Base-by-base conservation (phyloP, 2,113 vertebrate genomes). In the Atractosteus spatula region DNA sequence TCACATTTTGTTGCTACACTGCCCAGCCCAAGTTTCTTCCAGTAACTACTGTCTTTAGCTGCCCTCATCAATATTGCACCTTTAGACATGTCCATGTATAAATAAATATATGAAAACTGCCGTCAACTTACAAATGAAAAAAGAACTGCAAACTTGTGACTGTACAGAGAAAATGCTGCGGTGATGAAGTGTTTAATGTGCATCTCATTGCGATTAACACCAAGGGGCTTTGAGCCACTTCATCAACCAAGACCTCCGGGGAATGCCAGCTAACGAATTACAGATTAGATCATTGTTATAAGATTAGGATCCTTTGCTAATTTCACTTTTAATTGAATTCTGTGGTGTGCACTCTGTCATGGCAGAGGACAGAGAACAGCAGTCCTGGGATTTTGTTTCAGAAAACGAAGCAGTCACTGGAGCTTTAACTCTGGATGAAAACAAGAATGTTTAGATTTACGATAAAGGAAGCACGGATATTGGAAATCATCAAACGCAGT, bases 321-420 rank as follows among this genome's bases (percentile, higher is more conserved):
- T 91, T 90, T 91, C 87, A 89, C 85, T 84, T 87, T 90, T 92
- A 92, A 92, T 91, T 91, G 89, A 92, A 92, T 92, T 86, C 88
- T 84, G 85, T 88, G 86, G 80, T 90, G 86, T 90, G 87, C 84
- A 76, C 68, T 76, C 59, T 76, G 76, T 81, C 67, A 68, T 78
- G 76, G 75, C 69, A 78, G 86, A 89, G 88, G 88, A 83, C 83
- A 70, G 73, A 78, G 85, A 88, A 88, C 84, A 79, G 79, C 80
- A 83, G 86, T 82, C 68, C 79, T 70, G 82, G 79, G 79, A 81
- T 74, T 72, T 51, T 51, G 77, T 64, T 79, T 74, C 63, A 16
- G 69, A 55, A 41, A 62, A 29, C 72, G 14, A 29, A 62, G 55
- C 65, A 55, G 57, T 51, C 47, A 47, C 12, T 29, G 57, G 42